A percentile compares a stretch with the other conserved stretches of the same genome.
These are phyloP conservation scores for Leuctra nigra DNA, from an alignment of 2,888 invertebrate genomes.

Conservation along the genomic window DNA sequence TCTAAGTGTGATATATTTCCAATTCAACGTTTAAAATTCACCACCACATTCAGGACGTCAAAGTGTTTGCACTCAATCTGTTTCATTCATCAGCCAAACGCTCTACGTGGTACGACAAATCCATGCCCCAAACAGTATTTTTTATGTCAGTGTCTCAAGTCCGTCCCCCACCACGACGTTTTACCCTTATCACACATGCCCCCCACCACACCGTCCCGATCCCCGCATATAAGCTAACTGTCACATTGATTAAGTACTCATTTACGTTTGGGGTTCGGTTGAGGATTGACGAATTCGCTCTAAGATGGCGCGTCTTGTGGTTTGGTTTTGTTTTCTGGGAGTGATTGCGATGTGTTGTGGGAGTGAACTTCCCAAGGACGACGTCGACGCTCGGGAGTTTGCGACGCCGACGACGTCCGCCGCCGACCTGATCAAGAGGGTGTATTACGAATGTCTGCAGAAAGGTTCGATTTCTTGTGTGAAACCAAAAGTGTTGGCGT, in stretches of 20 bases:
- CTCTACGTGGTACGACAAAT: too few relatives aligned
- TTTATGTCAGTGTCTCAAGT: constrained; percentile 1
- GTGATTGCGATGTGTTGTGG: not conserved
- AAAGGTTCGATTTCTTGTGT: constrained; percentile 66
- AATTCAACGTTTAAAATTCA: too few relatives aligned
- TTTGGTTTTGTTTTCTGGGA: not conserved
- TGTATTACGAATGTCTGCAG: constrained; percentile 60
- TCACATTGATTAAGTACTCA: constrained; percentile 20
- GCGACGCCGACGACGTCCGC: constrained; percentile 43
- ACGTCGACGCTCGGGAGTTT: constrained; percentile 3
- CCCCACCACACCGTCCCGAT: not conserved
- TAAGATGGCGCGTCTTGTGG: constrained; percentile 4
- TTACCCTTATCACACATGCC: not conserved
- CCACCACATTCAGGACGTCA: too few relatives aligned
- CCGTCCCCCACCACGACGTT: not conserved
- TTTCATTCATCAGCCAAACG: too few relatives aligned
- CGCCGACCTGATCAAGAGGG: constrained; percentile 54
- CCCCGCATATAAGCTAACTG: constrained; percentile 21
- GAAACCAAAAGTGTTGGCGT: constrained; percentile 68
- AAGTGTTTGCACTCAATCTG: too few relatives aligned
- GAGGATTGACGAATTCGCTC: too few relatives aligned
- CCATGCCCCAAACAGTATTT: not conserved
- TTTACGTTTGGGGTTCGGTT: not conserved
- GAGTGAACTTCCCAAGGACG: constrained; percentile 5
- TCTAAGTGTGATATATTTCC: too few relatives aligned